These are phyloP conservation scores for Tipula confusa DNA, from an alignment of 2,888 invertebrate species.

Conservation along the genomic window DNA sequence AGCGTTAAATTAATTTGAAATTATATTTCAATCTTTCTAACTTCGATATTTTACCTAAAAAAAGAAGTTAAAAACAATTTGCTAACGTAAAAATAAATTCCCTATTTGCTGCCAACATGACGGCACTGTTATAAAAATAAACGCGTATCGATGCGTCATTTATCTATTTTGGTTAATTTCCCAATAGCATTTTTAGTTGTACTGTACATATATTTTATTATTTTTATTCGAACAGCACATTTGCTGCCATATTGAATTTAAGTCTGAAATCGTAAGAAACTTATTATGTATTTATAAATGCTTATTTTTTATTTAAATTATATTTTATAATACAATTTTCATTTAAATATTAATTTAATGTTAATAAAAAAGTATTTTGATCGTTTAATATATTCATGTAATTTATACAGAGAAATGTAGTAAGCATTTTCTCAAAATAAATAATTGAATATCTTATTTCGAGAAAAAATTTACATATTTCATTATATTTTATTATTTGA, in stretches of 20 bases:
- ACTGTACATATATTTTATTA: neutral
- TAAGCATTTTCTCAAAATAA: conserved; percentile 3
- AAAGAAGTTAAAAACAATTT: too few species aligned
- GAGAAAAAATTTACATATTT: conserved; percentile 12
- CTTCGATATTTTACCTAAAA: too few species aligned
- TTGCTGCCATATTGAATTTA: conserved; percentile 27
- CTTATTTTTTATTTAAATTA: neutral
- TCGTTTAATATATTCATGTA: neutral
- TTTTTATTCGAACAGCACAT: neutral
- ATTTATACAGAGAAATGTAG: neutral
- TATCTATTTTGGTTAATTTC: neutral
- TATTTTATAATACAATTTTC: neutral
- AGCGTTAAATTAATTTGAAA: too few species aligned
- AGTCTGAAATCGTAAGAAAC: conserved; percentile 27
- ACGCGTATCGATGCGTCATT: neutral
- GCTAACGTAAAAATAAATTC: neutral
- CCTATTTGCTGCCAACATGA: neutral
- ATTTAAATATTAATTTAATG: neutral
- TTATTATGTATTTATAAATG: neutral
- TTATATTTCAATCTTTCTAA: too few species aligned
- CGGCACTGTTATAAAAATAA: neutral
- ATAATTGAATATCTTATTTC: conserved; percentile 16
- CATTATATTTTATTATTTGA: conserved; percentile 14
- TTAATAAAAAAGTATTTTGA: neutral
- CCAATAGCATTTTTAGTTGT: neutral